Evolutionary conservation across 2,113 vertebrate species (phyloP).

Genomic region (Etheostoma spectabile): DNA sequence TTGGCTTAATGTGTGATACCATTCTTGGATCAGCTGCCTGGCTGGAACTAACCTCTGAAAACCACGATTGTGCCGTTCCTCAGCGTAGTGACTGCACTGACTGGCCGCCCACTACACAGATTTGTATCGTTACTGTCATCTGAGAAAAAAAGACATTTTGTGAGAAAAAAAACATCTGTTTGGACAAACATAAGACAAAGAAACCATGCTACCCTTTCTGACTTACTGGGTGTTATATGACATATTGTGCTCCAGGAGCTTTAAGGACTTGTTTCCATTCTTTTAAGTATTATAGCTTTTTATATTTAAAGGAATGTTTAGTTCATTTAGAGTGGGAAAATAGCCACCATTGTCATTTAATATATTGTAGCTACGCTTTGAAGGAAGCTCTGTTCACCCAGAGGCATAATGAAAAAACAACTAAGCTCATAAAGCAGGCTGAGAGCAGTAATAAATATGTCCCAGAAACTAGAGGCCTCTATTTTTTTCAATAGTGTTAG

Average conservation of each 20-base stretch:
- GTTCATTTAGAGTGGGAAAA: constrained; percentile 39
- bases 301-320: neutral
- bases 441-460: neutral
- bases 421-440: constrained; percentile 30
- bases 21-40: neutral
- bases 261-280: neutral
- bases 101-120: constrained; percentile 90
- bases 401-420: constrained; percentile 16
- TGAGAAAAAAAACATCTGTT: constrained; percentile 23
- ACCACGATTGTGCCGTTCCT: constrained; percentile 91
- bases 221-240: neutral
- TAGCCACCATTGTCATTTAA: constrained; percentile 11
- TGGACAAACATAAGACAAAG: neutral
- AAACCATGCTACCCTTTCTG: neutral
- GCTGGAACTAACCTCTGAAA: constrained; percentile 89
- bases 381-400: neutral
- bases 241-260: constrained; percentile 7
- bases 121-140: constrained; percentile 87
- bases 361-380: neutral
- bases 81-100: constrained; percentile 88
- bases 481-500: neutral
- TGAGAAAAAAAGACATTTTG: constrained; percentile 26
- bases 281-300: neutral
- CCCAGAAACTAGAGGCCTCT: neutral
- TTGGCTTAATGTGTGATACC: neutral